Evolutionary conservation across 2,888 invertebrate genomes (phyloP).

Genomic region (Drosophila maculinotata): DNA sequence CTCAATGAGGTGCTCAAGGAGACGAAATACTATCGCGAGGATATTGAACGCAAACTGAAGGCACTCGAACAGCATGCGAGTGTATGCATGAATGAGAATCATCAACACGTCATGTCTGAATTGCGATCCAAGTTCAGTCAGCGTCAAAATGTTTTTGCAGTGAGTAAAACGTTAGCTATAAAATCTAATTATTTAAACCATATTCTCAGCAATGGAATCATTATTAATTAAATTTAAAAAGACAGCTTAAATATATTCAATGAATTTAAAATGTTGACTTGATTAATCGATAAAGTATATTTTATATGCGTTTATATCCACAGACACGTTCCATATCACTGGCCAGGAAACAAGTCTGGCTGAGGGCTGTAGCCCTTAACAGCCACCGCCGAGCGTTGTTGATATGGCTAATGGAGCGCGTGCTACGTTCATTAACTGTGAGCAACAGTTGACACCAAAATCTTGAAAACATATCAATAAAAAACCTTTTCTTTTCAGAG

Average conservation of each 20-base stretch:
- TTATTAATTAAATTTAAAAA: not conserved
- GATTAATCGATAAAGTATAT: too few species aligned
- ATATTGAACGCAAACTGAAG: slow-evolving; percentile 80
- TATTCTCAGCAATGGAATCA: too few species aligned
- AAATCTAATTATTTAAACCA: too few species aligned
- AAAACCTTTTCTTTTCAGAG: slow-evolving; percentile 82
- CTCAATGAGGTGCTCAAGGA: slow-evolving; percentile 84
- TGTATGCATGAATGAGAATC: slow-evolving; percentile 79
- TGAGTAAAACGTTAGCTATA: slow-evolving; percentile 41
- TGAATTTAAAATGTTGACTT: too few species aligned
- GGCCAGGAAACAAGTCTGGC: slow-evolving; percentile 89
- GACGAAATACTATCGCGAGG: slow-evolving; percentile 82
- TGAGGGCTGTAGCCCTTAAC: slow-evolving; percentile 87
- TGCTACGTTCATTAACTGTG: slow-evolving; percentile 85
- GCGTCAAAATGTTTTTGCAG: slow-evolving; percentile 84
- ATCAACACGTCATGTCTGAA: slow-evolving; percentile 81
- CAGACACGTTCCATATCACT: slow-evolving; percentile 86
- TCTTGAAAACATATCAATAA: too few species aligned
- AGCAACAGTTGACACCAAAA: not conserved
- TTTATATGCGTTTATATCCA: too few species aligned
- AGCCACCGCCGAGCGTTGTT: slow-evolving; percentile 86
- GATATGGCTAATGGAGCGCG: slow-evolving; percentile 87
- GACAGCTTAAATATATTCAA: too few species aligned
- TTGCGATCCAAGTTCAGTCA: slow-evolving; percentile 82
- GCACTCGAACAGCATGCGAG: slow-evolving; percentile 78